Evolutionary conservation across 2,888 invertebrate species (phyloP).

Genomic region (Xestia rhomboidea): DNA sequence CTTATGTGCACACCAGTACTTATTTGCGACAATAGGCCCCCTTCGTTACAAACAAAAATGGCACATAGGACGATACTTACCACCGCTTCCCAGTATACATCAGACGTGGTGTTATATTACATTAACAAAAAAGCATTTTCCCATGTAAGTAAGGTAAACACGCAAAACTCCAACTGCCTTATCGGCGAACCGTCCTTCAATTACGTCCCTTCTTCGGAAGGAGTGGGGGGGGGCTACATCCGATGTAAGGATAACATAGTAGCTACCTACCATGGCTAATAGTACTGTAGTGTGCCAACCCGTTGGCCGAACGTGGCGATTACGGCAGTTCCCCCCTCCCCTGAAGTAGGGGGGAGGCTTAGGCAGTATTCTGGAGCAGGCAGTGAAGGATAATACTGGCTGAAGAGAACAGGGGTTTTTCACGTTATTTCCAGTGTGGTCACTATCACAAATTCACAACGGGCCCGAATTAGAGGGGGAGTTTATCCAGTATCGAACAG

Average conservation of each 20-base stretch:
- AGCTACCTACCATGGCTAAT: slow-evolving; percentile 9
- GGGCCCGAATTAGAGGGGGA: neutral
- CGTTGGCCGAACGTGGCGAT: slow-evolving; percentile 30
- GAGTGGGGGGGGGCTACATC: neutral
- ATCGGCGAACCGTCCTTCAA: slow-evolving; percentile 29
- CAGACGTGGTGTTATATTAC: neutral
- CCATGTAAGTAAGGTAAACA: neutral
- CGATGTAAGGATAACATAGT: slow-evolving; percentile 32
- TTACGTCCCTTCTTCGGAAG: slow-evolving; percentile 26
- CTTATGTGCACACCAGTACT: neutral
- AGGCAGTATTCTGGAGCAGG: neutral
- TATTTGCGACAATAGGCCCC: neutral
- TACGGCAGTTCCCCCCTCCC: slow-evolving; percentile 1
- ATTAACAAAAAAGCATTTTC: neutral
- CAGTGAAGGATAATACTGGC: neutral
- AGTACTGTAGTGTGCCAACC: slow-evolving; percentile 19
- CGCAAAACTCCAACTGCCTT: slow-evolving; percentile 10
- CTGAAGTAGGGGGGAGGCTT: slow-evolving; percentile 6
- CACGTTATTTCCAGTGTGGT: neutral
- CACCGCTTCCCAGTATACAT: neutral
- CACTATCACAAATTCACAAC: neutral
- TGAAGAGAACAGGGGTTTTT: neutral
- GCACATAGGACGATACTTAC: neutral
- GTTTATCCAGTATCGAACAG: neutral
- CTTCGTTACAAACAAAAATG: neutral